Base-by-base conservation (phyloP, 2,888 invertebrate species). In the Marasmarcha lunaedactyla region DNA sequence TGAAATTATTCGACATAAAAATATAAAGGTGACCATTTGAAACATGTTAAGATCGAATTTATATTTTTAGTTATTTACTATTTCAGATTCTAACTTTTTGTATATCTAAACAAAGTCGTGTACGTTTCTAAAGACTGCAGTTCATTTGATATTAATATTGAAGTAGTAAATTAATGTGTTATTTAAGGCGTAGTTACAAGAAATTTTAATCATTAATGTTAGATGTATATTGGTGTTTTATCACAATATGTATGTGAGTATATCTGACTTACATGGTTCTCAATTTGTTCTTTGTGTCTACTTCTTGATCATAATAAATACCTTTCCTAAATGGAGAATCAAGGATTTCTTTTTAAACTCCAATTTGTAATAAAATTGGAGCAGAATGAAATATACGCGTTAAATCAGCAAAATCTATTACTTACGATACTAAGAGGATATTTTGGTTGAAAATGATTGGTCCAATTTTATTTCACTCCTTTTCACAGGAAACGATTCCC, bases 291-390 rank as follows among this genome's bases (percentile, higher is more conserved):
- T 46, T 46, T 59, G 57, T 62, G 52, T 55, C 48, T 52, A 52
- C 47, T 50, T 55, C 52, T 60, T 63, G 50, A 60, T 54, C 55
- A 51, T 65, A 61, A 57, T 57, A 57, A 56, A 53, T 38, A 43
- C 43, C 46, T 54, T 52, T 51, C 51, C 46, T 41, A 35, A 45
- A 43, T 33, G 9, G 11, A 9, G 10, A 15, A 35, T n/a, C n/a
- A n/a, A n/a, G n/a, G n/a, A n/a, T n/a, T n/a, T n/a, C n/a, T n/a
- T n/a, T n/a, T n/a, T n/a, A n/a, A n/a, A n/a, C n/a, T n/a, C n/a
- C n/a, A n/a, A n/a, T n/a, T n/a, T n/a, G n/a, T n/a, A n/a, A n/a
- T n/a, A n/a, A n/a, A n/a, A n/a, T n/a, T n/a, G n/a, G n/a, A n/a
- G n/a, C n/a, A n/a, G n/a, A n/a, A n/a, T n/a, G n/a, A n/a, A n/a